These are phyloP conservation scores for Myzus persicae DNA, from an alignment of 1,140 invertebrate genomes.

Conservation along the genomic window DNA sequence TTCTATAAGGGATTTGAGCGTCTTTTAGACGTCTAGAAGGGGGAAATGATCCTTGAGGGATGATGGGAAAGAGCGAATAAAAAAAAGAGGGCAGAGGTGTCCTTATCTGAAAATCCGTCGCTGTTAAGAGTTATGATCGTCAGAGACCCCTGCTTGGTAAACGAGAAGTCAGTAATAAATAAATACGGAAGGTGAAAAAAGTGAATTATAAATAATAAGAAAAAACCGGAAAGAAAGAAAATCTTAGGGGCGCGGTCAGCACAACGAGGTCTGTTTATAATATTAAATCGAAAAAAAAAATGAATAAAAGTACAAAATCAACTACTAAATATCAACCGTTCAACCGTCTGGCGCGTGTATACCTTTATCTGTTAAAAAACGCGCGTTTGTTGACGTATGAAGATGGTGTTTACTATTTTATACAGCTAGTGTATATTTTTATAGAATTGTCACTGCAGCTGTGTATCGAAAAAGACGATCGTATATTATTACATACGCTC, in stretches of 20 bases:
- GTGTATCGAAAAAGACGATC: background rate
- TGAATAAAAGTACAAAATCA: background rate
- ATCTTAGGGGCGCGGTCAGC: background rate
- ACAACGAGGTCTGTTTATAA: background rate
- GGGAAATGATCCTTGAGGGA: conserved; percentile 57
- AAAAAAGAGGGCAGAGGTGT: conserved; percentile 56
- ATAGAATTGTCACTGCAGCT: background rate
- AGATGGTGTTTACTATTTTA: background rate
- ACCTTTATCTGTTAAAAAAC: background rate
- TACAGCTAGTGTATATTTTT: background rate
- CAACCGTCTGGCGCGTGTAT: background rate
- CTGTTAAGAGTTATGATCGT: conserved; percentile 57
- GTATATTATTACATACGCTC: background rate
- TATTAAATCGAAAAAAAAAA: background rate
- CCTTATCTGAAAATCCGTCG: conserved; percentile 57
- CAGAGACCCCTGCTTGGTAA: conserved; percentile 49
- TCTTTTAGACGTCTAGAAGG: conserved; percentile 56
- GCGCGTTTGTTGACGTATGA: background rate
- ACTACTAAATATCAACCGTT: background rate
- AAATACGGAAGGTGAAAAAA: conserved; percentile 56
- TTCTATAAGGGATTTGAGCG: conserved; percentile 37
- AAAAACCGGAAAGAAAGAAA: background rate
- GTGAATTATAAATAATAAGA: conserved; percentile 49
- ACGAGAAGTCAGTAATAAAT: conserved; percentile 57
- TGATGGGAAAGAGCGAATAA: conserved; percentile 43